phyloP scores from a whole-genome alignment of 2,797 vertebrate genomes.

The Triplophysa yarkandensis region DNA sequence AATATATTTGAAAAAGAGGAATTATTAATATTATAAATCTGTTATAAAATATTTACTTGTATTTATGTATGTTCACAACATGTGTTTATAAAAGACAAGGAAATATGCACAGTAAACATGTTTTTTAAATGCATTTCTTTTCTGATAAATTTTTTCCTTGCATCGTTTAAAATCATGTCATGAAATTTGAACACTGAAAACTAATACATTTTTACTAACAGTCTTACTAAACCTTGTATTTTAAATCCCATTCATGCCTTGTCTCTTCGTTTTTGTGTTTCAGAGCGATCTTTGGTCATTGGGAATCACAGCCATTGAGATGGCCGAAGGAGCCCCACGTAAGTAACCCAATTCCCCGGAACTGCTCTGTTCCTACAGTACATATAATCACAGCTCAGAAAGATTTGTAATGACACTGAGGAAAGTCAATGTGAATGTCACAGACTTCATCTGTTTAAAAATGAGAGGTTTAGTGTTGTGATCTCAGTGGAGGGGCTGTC shows the following conservation, averaged over 20 bases:
- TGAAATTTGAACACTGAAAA: background rate
- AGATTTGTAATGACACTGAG: background rate
- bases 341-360: slow-evolving; percentile 67
- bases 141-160: no score
- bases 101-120: no score
- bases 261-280: slow-evolving; percentile 59
- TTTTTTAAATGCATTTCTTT: no score
- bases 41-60: no score
- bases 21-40: no score
- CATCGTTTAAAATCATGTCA: background rate
- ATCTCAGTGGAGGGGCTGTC: slow-evolving; percentile 23
- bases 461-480: background rate
- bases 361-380: background rate
- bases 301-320: slow-evolving; percentile 97
- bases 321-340: slow-evolving; percentile 98
- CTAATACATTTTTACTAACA: no score
- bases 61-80: no score
- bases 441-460: slow-evolving; percentile 7
- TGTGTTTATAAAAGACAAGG: no score
- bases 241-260: slow-evolving; percentile 12
- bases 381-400: background rate
- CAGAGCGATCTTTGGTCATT: slow-evolving; percentile 98
- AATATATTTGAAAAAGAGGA: no score
- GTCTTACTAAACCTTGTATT: background rate
- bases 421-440: slow-evolving; percentile 31